Percentiles rank a stretch among this genome's conserved stretches.
These are phyloP conservation scores for Parotia lawesii DNA, from an alignment of 2,113 vertebrate species.

Conservation along the genomic window DNA sequence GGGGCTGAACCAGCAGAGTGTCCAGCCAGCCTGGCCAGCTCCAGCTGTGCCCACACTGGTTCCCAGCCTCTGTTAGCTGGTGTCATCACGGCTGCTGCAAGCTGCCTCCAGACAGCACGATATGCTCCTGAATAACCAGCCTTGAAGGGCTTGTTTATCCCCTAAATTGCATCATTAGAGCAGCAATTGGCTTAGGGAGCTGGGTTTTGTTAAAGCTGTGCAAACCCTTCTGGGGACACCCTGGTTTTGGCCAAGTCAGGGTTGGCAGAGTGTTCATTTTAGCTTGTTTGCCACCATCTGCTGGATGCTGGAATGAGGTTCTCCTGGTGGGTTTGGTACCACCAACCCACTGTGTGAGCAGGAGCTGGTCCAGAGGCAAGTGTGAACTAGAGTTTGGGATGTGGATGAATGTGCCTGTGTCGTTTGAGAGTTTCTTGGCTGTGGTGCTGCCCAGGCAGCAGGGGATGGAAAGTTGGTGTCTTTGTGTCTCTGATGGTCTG, in stretches of 20 bases:
- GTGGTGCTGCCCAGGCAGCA: not conserved
- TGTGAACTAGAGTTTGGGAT: not conserved
- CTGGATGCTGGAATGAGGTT: not conserved
- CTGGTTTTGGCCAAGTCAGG: slow-evolving; percentile 14
- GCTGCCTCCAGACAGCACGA: slow-evolving; percentile 11
- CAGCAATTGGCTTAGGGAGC: slow-evolving; percentile 31
- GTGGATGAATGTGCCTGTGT: not conserved
- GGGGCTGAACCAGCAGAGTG: not conserved
- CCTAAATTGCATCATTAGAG: slow-evolving; percentile 35
- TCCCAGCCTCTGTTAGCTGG: not conserved
- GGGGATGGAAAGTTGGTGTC: not conserved
- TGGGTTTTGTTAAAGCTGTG: slow-evolving; percentile 25
- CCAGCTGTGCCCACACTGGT: not conserved
- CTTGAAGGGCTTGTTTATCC: slow-evolving; percentile 47
- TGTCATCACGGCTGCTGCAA: not conserved
- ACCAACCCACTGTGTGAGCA: fast-evolving
- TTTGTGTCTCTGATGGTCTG: not conserved
- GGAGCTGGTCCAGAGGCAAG: not conserved
- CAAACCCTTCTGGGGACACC: slow-evolving; percentile 8
- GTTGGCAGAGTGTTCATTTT: not conserved
- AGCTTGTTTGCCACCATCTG: not conserved
- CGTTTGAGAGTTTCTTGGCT: not conserved
- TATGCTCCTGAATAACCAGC: slow-evolving; percentile 28
- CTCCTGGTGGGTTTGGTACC: not conserved
- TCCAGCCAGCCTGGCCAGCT: not conserved